Base-by-base conservation (phyloP, 1,140 invertebrate genomes). In the Mercenaria mercenaria region DNA sequence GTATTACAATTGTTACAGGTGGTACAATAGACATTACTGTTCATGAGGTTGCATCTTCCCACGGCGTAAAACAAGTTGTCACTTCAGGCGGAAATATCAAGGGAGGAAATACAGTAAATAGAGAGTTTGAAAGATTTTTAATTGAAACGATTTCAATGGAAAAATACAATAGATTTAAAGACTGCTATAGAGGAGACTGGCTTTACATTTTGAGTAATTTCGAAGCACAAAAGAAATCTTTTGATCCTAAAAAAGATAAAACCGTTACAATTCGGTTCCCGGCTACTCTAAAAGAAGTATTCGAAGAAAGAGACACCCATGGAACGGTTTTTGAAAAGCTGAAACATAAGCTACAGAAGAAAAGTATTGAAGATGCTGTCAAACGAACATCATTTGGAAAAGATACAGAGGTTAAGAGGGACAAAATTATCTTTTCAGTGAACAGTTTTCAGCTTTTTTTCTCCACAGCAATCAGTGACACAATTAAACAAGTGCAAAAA, bases 101-200 rank as follows among this genome's bases (percentile, higher is more conserved):
- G 87, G 90, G 90, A 34, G 90, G 80, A 13, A 84, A 80, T 18
- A 59, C 59, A n/a, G 82, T 91, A 15, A 72, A 91, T 41, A 47
- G 69, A 26, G 41, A 41, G 0, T 90, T 86, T 29, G 69, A 50
- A 23, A n/a, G 59, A 20, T n/a, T 85, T 23, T 43, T 89, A 20
- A 56, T 32, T 50, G 39, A 32, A 10, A 39, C 88, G 10, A 39
- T 91, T 29, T 82, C 80, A 10, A 34, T 32, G 43, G 77, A 86
- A 6, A 39, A 74, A 10, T 74, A 43, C 11, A 23, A 72, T 18
- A 23, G 76, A 52, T 90, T 92, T 29, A 81, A 89, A 41, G 20
- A 50, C 26, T 41, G 67, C 10, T 6, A 81, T 26, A n/a, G 29
- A 1, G 59, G 72, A 20, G 83, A 87, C 41, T 82, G 39, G 41